Conservation (phyloP, 2,888 invertebrate species). For the Tiliacea citrago region DNA sequence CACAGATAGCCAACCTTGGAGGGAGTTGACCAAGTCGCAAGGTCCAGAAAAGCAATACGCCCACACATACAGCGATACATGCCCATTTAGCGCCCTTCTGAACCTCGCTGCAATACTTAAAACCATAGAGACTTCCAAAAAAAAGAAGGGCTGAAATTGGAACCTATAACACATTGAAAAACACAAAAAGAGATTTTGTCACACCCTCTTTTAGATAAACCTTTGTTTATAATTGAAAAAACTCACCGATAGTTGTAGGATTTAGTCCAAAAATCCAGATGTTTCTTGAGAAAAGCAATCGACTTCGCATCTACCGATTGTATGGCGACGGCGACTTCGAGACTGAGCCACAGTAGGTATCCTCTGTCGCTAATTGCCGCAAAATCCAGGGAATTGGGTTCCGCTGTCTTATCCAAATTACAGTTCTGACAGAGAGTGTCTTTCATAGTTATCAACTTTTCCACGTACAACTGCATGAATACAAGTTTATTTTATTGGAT, state of each 20-base stretch:
- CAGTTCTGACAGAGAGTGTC: slow-evolving; percentile 91
- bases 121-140: not conserved
- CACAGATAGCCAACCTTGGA: not conserved
- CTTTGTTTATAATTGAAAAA: not conserved
- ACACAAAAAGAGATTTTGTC: not conserved
- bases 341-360: slow-evolving; percentile 93
- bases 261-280: slow-evolving; percentile 95
- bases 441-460: slow-evolving; percentile 94
- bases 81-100: not conserved
- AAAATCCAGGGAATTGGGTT: slow-evolving; percentile 94
- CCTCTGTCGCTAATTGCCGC: slow-evolving; percentile 94
- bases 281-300: slow-evolving; percentile 93
- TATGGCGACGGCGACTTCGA: slow-evolving; percentile 94
- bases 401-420: slow-evolving; percentile 91
- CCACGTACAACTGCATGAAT: slow-evolving; percentile 92
- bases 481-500: not conserved
- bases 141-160: not conserved
- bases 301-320: slow-evolving; percentile 92
- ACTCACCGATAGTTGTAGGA: slow-evolving; percentile 93
- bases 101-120: not conserved
- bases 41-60: not conserved
- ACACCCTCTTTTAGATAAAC: not conserved
- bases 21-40: not conserved
- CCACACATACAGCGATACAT: too few species aligned
- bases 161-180: not conserved